Conservation (phyloP, 2,888 invertebrate species). For the Phalera bucephala region DNA sequence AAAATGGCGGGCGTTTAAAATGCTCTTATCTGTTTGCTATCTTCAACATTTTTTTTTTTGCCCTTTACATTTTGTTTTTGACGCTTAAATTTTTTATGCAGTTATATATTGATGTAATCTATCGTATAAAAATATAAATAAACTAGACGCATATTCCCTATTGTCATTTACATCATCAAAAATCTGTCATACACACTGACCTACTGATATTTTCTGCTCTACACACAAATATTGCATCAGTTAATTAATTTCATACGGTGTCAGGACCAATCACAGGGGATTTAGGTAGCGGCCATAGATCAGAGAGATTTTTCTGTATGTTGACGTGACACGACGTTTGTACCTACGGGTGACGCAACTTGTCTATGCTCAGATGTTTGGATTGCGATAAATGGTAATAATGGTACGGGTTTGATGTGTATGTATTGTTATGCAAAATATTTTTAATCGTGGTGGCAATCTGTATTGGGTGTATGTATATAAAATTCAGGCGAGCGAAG, state of each 20-base stretch:
- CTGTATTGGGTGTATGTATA: too few species aligned
- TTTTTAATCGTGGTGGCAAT: too few species aligned
- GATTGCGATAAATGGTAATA: constrained; percentile 32
- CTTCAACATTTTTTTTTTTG: too few species aligned
- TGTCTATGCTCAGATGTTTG: constrained; percentile 8
- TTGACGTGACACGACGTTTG: constrained; percentile 51
- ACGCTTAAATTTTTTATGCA: too few species aligned
- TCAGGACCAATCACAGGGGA: constrained; percentile 66
- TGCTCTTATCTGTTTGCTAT: too few species aligned
- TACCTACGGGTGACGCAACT: constrained; percentile 40
- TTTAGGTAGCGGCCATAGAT: constrained; percentile 52
- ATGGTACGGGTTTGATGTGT: constrained; percentile 16
- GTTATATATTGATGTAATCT: too few species aligned
- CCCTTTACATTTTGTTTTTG: too few species aligned
- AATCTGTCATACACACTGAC: neutral
- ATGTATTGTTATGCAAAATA: constrained; percentile 7
- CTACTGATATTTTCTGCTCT: constrained; percentile 14
- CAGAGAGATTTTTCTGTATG: constrained; percentile 48
- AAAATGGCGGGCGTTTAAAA: too few species aligned
- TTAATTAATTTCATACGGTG: constrained; percentile 64
- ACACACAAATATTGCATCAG: constrained; percentile 26
- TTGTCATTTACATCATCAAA: too few species aligned
- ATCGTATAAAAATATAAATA: too few species aligned
- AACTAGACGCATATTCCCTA: too few species aligned
- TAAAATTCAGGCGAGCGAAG: too few species aligned